phyloP scores from a whole-genome alignment of 2,888 invertebrate species.

The Oscheius myriophilus region DNA sequence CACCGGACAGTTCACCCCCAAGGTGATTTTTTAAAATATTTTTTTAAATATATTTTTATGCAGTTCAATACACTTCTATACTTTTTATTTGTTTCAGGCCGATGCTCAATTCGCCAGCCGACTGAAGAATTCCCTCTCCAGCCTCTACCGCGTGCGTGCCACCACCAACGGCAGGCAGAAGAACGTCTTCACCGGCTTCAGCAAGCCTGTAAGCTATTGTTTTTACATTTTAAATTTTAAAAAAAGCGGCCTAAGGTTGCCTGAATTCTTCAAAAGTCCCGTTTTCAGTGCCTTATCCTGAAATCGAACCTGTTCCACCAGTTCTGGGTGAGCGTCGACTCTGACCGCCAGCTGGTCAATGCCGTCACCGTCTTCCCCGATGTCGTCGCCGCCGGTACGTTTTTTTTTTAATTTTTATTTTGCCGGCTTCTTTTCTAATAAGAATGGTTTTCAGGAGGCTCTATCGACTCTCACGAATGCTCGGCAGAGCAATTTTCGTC shows the following conservation, averaged over 20 bases:
- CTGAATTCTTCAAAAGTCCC: neutral
- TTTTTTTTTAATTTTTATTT: constrained; percentile 2
- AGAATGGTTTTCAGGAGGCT: constrained; percentile 26
- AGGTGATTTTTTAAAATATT: constrained; percentile 8
- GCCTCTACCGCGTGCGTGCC: constrained; percentile 4
- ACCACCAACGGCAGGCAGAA: constrained; percentile 9
- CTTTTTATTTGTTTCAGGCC: neutral
- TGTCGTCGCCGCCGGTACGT: constrained; percentile 35
- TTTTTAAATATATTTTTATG: constrained; percentile 2
- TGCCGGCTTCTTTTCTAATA: no score
- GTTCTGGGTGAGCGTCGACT: constrained; percentile 59
- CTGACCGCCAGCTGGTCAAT: constrained; percentile 48
- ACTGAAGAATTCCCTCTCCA: neutral
- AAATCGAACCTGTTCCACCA: constrained; percentile 60
- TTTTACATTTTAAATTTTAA: neutral
- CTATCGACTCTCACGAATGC: constrained; percentile 24
- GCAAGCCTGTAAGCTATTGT: constrained; percentile 19
- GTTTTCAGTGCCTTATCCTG: constrained; percentile 60
- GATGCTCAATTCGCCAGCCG: constrained; percentile 6
- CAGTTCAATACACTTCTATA: neutral
- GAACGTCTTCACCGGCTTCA: constrained; percentile 10
- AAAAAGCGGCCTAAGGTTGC: neutral
- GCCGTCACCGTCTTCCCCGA: constrained; percentile 66
- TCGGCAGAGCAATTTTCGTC: neutral
- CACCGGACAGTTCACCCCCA: constrained; percentile 52